Evolutionary conservation across 2,797 vertebrate genomes (phyloP).

Genomic region (Premnoplex brunnescens): DNA sequence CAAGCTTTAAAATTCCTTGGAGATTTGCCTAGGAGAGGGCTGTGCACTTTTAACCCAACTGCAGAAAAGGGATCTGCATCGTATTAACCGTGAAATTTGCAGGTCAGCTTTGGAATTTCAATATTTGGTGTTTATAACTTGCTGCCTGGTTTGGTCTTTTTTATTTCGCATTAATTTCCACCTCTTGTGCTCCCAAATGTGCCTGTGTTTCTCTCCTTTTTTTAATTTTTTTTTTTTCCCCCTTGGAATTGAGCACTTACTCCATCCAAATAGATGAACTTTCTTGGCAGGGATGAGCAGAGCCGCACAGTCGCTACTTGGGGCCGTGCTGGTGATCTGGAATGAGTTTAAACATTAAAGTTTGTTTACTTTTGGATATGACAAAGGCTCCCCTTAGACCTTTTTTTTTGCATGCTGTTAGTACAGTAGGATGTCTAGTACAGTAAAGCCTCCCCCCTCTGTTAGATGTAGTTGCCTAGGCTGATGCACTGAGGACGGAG

Average conservation of each 20-base stretch:
- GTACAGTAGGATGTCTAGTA: not conserved
- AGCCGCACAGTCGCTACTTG: not conserved
- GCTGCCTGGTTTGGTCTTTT: constrained; percentile 42
- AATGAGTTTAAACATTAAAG: constrained; percentile 18
- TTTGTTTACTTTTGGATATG: not conserved
- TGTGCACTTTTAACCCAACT: constrained; percentile 61
- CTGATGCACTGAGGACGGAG: not conserved
- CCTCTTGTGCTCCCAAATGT: constrained; percentile 26
- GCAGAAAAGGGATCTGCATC: constrained; percentile 54
- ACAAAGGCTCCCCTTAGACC: not conserved
- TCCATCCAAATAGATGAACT: constrained; percentile 33
- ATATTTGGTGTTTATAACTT: constrained; percentile 60
- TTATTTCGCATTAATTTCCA: constrained; percentile 44
- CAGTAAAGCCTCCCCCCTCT: not conserved
- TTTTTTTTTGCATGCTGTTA: not conserved
- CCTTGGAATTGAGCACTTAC: not conserved
- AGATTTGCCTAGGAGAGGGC: constrained; percentile 46
- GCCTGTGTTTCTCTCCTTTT: not conserved
- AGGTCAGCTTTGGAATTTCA: constrained; percentile 51
- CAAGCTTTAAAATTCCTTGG: constrained; percentile 61
- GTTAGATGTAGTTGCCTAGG: not conserved
- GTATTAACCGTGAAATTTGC: constrained; percentile 54
- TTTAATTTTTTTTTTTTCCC: not conserved
- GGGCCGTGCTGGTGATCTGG: constrained; percentile 2
- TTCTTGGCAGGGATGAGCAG: constrained; percentile 13